A percentile compares a stretch with the other conserved stretches of the same genome.
These are phyloP conservation scores for Mercenaria mercenaria DNA, from an alignment of 1,140 invertebrate species.

Conservation along the genomic window DNA sequence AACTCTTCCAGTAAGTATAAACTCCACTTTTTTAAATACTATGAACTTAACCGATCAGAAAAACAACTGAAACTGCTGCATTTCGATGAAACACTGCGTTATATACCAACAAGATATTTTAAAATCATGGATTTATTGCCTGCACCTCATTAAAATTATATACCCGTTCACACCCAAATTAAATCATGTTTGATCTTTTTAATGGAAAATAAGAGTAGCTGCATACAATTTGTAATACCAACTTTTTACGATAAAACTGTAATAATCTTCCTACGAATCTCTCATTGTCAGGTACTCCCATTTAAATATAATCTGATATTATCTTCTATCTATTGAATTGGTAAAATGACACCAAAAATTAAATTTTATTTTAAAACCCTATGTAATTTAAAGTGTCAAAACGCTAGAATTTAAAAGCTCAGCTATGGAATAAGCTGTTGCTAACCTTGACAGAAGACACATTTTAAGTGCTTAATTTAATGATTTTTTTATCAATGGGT, in stretches of 20 bases:
- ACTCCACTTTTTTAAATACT: too few relatives aligned
- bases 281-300: background rate
- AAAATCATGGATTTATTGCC: too few relatives aligned
- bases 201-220: background rate
- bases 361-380: background rate
- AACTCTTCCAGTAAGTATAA: too few relatives aligned
- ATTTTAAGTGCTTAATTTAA: background rate
- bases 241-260: background rate
- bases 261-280: background rate
- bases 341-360: background rate
- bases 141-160: background rate
- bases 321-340: background rate
- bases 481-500: too few relatives aligned
- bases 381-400: background rate
- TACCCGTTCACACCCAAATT: background rate
- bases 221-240: background rate
- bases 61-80: too few relatives aligned
- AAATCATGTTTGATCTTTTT: slow-evolving; percentile 18
- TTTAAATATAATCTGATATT: background rate
- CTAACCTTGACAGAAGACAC: background rate
- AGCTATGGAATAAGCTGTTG: background rate
- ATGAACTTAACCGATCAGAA: too few relatives aligned
- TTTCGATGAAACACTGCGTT: too few relatives aligned
- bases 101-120: too few relatives aligned
- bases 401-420: background rate